Base-by-base conservation (phyloP, 2,888 invertebrate genomes). In the Steinernema carpocapsae region DNA sequence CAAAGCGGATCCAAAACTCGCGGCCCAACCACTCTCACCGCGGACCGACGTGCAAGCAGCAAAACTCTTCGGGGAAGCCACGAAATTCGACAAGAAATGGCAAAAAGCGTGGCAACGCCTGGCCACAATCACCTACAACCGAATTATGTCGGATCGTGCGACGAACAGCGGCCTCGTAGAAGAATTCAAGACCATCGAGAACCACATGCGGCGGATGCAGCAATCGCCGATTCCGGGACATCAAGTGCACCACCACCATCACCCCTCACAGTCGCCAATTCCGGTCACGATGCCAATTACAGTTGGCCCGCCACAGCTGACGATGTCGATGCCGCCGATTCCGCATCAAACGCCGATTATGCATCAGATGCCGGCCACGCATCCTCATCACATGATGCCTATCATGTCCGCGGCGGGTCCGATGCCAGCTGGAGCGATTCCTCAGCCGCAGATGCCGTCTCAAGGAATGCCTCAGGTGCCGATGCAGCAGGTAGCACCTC, bases 121-220 rank as follows among this genome's bases (percentile, higher is more conserved):
- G 92, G 99, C 97, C 0, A 95, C 95, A 87, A 95, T 95, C 92
- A 97, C 97, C 89, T 99, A 95, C 87, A 95, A 97, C 89, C 94
- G 96, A 0, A 94, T 95, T 10, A 87, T 92, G 37, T 91, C 91
- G 84, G 91, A 91, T 56, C 72, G 75, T 24, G 37, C 45, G 0
- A 37, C 70, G 37, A 72, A 64, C 70, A 19, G n/a, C 12, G n/a
- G 22, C 6, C 24, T 64, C 32, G 19, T 64, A 2, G 17, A 64
- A 4, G 32, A 32, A 37, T 29, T 64, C 29, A 64, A 51, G 17
- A 45, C 6, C 24, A 42, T 22, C 45, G 45, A 32, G 59, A 52
- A 45, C 17, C 51, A 22, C 1, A 46, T 10, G 12, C 17, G n/a
- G 3, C 29, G 43, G n/a, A 19, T 42, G 45, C 19, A 22, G 43